A percentile compares a stretch with the other conserved stretches of the same genome.
Conservation (phyloP, 2,113 vertebrate genomes). For the Nothocercus julius region DNA sequence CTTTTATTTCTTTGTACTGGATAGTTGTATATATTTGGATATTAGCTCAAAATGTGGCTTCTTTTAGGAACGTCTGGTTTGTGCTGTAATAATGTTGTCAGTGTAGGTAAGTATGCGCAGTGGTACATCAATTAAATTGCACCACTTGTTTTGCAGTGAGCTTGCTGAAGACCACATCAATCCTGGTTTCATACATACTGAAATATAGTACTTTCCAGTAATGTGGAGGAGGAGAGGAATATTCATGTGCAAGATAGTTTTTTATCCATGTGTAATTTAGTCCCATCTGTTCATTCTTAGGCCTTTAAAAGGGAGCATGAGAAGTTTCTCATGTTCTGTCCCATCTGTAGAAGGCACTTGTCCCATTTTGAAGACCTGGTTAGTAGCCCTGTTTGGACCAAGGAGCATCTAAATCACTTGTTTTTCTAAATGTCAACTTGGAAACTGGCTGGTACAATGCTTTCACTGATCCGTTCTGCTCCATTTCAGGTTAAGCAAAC, state of each 20-base stretch:
- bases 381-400: neutral
- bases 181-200: neutral
- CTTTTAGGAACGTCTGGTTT: neutral
- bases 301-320: neutral
- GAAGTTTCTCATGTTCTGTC: neutral
- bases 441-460: neutral
- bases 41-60: neutral
- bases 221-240: neutral
- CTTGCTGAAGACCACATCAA: neutral
- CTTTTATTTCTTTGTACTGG: neutral
- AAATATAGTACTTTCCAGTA: neutral
- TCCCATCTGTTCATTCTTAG: fast-evolving
- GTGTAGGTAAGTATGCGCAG: neutral
- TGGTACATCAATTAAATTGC: neutral
- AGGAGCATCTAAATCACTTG: neutral
- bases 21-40: neutral
- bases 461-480: neutral
- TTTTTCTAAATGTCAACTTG: neutral
- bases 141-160: neutral
- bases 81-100: neutral
- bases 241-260: neutral
- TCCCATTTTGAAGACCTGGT: neutral
- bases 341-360: neutral
- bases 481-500: neutral
- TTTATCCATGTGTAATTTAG: neutral